Evolutionary conservation across 2,888 invertebrate genomes (phyloP), one percentile per base, ranked within the genome.

Genomic region (Archips crataeganus): DNA sequence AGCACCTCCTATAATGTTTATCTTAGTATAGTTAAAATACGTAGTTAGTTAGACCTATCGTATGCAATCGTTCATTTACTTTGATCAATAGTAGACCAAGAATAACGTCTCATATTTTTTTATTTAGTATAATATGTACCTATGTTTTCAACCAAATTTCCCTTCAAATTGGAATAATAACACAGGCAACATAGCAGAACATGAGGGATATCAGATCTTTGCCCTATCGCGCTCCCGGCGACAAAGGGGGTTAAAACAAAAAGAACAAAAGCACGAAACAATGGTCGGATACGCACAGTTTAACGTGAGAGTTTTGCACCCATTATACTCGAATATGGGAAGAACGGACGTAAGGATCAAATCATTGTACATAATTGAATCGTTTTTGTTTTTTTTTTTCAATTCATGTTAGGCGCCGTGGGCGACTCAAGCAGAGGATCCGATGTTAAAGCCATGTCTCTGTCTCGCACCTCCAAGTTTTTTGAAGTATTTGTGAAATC

Each of bases 211-310:
- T 87, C 68, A 74, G 69, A 87, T 87, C 86, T 87, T 86, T 80
- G 77, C 85, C 83, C 84, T 82, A 82, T 82, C 79, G 80, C 77
- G 77, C 71, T 45, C 45, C 59, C 78, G 81, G 79, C 80, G 79
- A 84, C 86, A 87, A 87, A 90, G 85, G 87, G 85, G 84, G 64
- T 78, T 88, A 88, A 90, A 92, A 91, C 89, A 90, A 91, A 90
- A 88, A 84, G 88, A 88, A 91, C 90, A 90, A 91, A 86, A 83
- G 82, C 76, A 68, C 76, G 84, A 85, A 85, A 92, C 92, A 92
- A 92, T 90, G 87, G 88, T 80, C 75, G 51, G 76, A 75, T 75
- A 72, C 72, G 72, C 90, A 88, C 90, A 88, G 90, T 90, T 90
- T 89, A 87, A 86, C 88, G 85, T 85, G 87, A 90, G 90, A 90